phyloP scores from a whole-genome alignment of 1,140 invertebrate species.

The Pygmarrhopalites habei region DNA sequence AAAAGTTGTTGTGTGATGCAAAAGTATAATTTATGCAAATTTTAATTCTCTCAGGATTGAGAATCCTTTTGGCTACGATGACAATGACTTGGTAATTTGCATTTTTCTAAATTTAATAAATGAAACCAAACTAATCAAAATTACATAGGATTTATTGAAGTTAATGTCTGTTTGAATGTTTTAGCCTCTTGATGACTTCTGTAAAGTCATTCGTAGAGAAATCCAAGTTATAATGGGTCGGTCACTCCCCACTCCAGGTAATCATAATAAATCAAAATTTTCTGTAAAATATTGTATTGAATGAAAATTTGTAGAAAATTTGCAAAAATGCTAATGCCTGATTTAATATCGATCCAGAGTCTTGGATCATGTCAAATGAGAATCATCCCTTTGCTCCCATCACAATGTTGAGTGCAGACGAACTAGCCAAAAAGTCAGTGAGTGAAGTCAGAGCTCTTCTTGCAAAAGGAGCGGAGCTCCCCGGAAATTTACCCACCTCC shows the following conservation, averaged over 20 bases:
- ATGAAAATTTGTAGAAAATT: too few relatives aligned
- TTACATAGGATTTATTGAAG: too few relatives aligned
- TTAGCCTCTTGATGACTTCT: conserved; percentile 35
- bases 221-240: conserved; percentile 28
- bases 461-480: not conserved
- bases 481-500: not conserved
- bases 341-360: conserved; percentile 28
- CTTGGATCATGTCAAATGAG: conserved; percentile 20
- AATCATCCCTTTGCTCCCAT: conserved; percentile 28
- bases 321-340: too few relatives aligned
- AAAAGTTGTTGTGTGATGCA: too few relatives aligned
- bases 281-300: too few relatives aligned
- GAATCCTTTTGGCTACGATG: too few relatives aligned
- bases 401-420: conserved; percentile 25
- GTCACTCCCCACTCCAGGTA: conserved; percentile 18
- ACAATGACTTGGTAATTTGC: conserved; percentile 29
- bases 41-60: too few relatives aligned
- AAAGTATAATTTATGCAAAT: too few relatives aligned
- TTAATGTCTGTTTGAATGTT: too few relatives aligned
- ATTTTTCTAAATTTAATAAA: too few relatives aligned
- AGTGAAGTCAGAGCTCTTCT: conserved; percentile 17
- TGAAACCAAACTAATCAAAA: too few relatives aligned
- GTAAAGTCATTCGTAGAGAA: conserved; percentile 29
- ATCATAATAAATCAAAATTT: too few relatives aligned
- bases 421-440: conserved; percentile 25